Evolutionary conservation across 2,888 invertebrate species (phyloP).

Genomic region (Orthosia cruda): DNA sequence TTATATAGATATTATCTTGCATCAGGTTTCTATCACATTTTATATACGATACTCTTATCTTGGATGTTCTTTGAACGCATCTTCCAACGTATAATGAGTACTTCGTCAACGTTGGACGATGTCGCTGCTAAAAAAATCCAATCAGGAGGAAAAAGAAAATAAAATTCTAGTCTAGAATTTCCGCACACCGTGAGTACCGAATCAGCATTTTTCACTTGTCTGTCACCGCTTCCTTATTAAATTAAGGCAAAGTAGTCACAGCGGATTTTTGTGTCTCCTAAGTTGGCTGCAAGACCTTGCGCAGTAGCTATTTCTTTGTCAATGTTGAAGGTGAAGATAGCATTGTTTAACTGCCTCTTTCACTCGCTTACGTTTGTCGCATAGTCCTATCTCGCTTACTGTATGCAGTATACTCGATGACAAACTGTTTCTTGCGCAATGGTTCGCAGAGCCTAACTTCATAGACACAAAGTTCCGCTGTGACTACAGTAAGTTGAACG

Average conservation of each 20-base stretch:
- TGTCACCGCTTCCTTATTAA: neutral
- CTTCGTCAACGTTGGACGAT: neutral
- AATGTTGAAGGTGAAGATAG: too few relatives aligned
- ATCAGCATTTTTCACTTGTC: neutral
- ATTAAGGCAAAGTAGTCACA: neutral
- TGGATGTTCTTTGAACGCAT: conserved; percentile 23
- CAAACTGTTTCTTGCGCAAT: too few relatives aligned
- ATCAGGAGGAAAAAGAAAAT: neutral
- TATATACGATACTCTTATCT: neutral
- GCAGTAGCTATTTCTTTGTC: too few relatives aligned
- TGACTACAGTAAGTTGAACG: neutral
- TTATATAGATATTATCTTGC: conserved; percentile 47
- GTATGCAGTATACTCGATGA: too few relatives aligned
- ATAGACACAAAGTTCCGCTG: too few relatives aligned
- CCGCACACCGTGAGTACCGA: neutral
- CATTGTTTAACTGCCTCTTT: too few relatives aligned
- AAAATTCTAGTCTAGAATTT: neutral
- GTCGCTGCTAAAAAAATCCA: neutral
- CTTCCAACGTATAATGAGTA: conserved; percentile 13
- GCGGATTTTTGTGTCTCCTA: too few relatives aligned
- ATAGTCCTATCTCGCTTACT: too few relatives aligned
- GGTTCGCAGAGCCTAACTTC: too few relatives aligned
- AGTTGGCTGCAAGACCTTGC: too few relatives aligned
- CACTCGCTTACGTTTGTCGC: too few relatives aligned
- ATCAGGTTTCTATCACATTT: conserved; percentile 24